These are phyloP conservation scores for Pterostichus madidus DNA, from an alignment of 2,888 invertebrate genomes.

Conservation along the genomic window DNA sequence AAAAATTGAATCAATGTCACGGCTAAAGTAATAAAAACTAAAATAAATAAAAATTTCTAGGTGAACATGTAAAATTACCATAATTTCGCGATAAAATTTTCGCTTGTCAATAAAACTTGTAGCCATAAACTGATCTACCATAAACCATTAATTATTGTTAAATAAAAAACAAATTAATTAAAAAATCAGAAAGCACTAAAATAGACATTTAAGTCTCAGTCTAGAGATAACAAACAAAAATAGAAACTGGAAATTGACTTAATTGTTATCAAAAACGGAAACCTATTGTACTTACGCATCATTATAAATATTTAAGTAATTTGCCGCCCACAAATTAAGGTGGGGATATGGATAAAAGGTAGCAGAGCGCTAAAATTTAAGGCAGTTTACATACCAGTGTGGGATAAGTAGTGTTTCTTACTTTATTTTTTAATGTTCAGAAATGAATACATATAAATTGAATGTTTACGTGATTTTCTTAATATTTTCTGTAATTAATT, in stretches of 20 bases:
- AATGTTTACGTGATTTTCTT: neutral
- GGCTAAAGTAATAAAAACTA: constrained; percentile 12
- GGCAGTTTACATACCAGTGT: constrained; percentile 10
- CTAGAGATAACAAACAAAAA: constrained; percentile 11
- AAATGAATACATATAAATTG: neutral
- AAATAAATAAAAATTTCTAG: constrained; percentile 32
- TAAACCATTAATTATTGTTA: neutral
- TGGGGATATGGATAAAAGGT: constrained; percentile 11
- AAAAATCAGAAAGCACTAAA: neutral
- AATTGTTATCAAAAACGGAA: constrained; percentile 22
- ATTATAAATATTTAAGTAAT: neutral
- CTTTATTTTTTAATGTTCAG: neutral
- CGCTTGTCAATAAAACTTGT: constrained; percentile 2
- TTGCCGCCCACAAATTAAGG: constrained; percentile 3
- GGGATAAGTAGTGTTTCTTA: constrained; percentile 8
- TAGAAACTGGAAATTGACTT: neutral
- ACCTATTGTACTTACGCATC: neutral
- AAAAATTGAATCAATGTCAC: neutral
- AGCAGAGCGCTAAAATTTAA: neutral
- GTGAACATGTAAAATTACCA: constrained; percentile 20
- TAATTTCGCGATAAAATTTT: constrained; percentile 9
- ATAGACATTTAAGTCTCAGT: neutral
- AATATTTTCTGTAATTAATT: neutral
- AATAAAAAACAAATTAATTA: neutral
- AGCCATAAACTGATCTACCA: neutral